A percentile compares a stretch with the other conserved stretches of the same genome.
Evolutionary conservation across 2,113 vertebrate genomes (phyloP).

Genomic region (Cyanocitta stelleri): DNA sequence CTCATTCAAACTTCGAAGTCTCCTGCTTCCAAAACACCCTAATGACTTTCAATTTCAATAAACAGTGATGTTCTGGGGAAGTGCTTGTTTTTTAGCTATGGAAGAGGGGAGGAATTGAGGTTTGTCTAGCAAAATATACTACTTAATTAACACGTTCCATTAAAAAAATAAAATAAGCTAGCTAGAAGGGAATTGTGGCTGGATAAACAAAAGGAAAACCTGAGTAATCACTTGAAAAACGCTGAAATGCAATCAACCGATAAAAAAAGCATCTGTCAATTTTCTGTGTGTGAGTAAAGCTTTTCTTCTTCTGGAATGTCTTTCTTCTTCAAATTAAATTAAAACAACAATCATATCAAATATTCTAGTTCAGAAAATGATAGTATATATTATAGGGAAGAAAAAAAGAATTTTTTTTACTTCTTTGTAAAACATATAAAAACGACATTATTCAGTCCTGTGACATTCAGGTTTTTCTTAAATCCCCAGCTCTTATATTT

Average conservation of each 20-base stretch:
- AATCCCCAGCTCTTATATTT: neutral
- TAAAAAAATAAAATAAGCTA: neutral
- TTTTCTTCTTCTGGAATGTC: neutral
- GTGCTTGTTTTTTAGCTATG: neutral
- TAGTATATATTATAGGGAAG: neutral
- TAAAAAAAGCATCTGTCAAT: neutral
- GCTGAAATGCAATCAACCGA: neutral
- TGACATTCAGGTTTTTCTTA: neutral
- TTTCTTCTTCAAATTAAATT: conserved; percentile 16
- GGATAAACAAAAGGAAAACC: neutral
- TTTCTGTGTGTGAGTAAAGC: neutral
- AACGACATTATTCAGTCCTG: neutral
- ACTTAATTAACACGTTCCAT: neutral
- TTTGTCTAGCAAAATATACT: neutral
- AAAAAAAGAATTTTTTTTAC: neutral
- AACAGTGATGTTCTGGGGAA: neutral
- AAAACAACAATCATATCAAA: neutral
- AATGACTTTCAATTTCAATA: neutral
- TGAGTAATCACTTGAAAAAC: conserved; percentile 15
- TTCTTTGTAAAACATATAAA: neutral
- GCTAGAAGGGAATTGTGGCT: neutral
- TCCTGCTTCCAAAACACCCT: neutral
- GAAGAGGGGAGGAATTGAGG: neutral
- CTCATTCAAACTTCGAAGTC: conserved; percentile 8
- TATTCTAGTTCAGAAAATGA: neutral